These are phyloP conservation scores for Anseranas semipalmata DNA, from an alignment of 2,113 vertebrate genomes.

Conservation along the genomic window DNA sequence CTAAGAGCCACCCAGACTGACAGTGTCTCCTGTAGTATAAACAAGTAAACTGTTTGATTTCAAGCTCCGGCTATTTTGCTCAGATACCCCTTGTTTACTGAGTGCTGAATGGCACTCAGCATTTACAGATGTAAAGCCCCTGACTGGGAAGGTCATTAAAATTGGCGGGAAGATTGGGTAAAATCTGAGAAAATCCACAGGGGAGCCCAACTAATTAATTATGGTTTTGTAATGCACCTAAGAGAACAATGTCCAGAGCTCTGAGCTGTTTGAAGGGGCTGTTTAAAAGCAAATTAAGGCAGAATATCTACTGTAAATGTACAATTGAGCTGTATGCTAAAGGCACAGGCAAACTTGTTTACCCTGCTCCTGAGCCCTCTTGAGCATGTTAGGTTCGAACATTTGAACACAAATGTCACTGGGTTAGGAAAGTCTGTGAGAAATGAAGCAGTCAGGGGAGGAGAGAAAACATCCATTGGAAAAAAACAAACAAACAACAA, in stretches of 20 bases:
- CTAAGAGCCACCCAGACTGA: slow-evolving; percentile 41
- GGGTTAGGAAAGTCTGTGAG: not conserved
- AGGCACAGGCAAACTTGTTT: slow-evolving; percentile 56
- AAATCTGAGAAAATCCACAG: slow-evolving; percentile 71
- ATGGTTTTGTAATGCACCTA: slow-evolving; percentile 64
- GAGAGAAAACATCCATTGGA: not conserved
- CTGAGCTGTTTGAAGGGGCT: slow-evolving; percentile 63
- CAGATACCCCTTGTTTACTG: slow-evolving; percentile 56
- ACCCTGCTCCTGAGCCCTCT: slow-evolving; percentile 31
- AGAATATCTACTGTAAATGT: slow-evolving; percentile 70
- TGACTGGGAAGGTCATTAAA: slow-evolving; percentile 72
- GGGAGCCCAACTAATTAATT: slow-evolving; percentile 69
- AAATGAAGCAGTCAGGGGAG: not conserved
- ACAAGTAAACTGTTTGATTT: slow-evolving; percentile 65
- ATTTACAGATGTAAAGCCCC: slow-evolving; percentile 69
- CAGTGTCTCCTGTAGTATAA: slow-evolving; percentile 35
- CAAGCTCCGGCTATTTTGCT: slow-evolving; percentile 48
- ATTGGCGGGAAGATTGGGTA: slow-evolving; percentile 61
- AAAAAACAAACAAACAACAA: not conserved
- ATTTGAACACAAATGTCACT: not conserved
- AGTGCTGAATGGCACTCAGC: slow-evolving; percentile 56
- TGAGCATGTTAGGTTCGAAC: slow-evolving; percentile 23
- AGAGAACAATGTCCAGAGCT: slow-evolving; percentile 52
- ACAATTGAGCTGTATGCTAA: slow-evolving; percentile 48
- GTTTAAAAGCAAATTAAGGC: slow-evolving; percentile 71